A percentile compares a stretch with the other conserved stretches of the same genome.
These are phyloP conservation scores for Megaceryle torquata DNA, from an alignment of 2,113 vertebrate genomes.

Conservation along the genomic window DNA sequence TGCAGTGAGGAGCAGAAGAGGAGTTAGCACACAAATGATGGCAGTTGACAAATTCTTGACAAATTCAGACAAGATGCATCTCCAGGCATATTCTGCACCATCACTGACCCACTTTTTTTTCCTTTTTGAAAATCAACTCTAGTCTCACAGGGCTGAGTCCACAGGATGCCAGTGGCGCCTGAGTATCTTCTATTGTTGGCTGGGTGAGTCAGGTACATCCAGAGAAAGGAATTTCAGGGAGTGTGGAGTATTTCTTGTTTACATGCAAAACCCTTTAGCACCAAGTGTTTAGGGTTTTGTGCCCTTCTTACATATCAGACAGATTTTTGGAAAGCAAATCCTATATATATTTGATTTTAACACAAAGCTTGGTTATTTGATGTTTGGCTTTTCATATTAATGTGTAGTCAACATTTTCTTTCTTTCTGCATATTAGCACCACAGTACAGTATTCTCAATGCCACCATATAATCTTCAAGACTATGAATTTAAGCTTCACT, in stretches of 20 bases:
- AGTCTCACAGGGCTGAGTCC: not conserved
- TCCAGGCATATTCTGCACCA: not conserved
- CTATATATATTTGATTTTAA: not conserved
- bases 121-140: not conserved
- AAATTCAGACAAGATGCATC: not conserved
- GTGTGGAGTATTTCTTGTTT: not conserved
- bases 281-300: not conserved
- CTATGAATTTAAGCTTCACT: not conserved
- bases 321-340: not conserved
- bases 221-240: not conserved
- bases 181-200: not conserved
- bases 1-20: not conserved
- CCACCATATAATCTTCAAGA: not conserved
- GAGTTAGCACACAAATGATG: not conserved
- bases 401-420: not conserved
- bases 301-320: not conserved
- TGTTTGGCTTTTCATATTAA: not conserved
- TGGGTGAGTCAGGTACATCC: not conserved
- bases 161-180: not conserved
- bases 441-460: not conserved
- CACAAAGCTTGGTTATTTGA: not conserved
- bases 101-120: not conserved
- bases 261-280: not conserved
- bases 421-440: not conserved
- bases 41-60: not conserved